A percentile compares a stretch with the other conserved stretches of the same genome.
phyloP scores from a whole-genome alignment of 2,888 invertebrate species.

The Lasioglossum marginatum region DNA sequence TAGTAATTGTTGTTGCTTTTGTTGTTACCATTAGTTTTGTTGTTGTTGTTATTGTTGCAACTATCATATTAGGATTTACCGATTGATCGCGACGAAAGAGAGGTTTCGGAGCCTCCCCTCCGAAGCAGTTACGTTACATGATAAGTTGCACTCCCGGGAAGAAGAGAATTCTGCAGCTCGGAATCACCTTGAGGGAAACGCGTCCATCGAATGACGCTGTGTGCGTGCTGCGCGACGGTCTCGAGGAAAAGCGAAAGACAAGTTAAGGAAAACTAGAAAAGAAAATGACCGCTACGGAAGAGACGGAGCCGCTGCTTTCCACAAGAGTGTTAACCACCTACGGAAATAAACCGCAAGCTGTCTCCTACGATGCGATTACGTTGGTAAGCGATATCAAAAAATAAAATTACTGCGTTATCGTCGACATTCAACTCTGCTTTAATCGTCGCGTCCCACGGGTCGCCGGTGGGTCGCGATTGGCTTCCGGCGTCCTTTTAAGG shows the following conservation, averaged over 20 bases:
- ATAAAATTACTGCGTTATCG: background rate
- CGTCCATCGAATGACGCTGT: background rate
- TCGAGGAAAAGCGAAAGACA: background rate
- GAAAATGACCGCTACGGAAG: conserved; percentile 77
- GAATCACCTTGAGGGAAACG: background rate
- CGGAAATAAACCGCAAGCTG: conserved; percentile 59
- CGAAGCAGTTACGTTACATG: background rate
- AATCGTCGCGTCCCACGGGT: background rate
- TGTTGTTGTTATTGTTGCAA: background rate
- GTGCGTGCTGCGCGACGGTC: background rate
- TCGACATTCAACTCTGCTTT: background rate
- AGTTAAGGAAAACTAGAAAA: background rate
- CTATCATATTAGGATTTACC: background rate
- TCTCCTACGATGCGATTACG: conserved; percentile 73
- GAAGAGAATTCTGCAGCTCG: background rate
- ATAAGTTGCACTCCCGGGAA: background rate
- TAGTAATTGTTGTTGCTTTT: background rate
- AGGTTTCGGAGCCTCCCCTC: background rate
- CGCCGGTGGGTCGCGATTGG: background rate
- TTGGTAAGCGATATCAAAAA: conserved; percentile 70
- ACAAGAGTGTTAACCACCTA: conserved; percentile 52
- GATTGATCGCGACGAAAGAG: background rate
- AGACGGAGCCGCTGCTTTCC: conserved; percentile 76
- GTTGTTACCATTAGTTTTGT: background rate
- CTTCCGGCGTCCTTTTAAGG: background rate